phyloP scores from a whole-genome alignment of 2,888 invertebrate genomes.

The Alentia gelatinosa region DNA sequence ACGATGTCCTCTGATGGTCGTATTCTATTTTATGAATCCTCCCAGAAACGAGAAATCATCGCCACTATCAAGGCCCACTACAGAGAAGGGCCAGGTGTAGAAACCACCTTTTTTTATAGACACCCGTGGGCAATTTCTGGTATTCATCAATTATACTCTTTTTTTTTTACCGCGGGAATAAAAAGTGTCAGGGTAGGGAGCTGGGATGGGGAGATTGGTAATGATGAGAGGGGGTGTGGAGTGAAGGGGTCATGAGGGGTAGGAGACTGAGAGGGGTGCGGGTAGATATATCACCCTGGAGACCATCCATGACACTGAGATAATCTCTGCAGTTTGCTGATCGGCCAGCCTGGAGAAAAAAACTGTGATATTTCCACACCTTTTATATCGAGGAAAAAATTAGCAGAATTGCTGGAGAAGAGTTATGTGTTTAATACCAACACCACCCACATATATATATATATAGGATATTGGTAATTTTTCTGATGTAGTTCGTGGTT shows the following conservation, averaged over 20 bases:
- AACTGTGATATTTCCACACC: background rate
- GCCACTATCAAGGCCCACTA: no score
- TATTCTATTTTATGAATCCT: no score
- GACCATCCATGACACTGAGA: background rate
- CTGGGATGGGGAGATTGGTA: background rate
- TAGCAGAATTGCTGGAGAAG: no score
- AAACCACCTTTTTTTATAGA: background rate
- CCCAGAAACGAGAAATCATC: no score
- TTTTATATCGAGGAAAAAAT: no score
- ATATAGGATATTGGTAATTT: no score
- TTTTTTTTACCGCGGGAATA: background rate
- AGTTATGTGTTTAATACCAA: no score
- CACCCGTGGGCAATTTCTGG: background rate
- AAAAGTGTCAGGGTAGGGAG: background rate
- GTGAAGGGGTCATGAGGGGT: background rate
- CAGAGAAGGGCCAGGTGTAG: no score
- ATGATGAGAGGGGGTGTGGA: background rate
- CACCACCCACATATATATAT: no score
- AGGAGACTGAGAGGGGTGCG: background rate
- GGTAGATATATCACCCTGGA: background rate
- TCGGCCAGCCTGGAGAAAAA: background rate
- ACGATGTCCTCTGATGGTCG: no score
- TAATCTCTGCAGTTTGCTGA: background rate
- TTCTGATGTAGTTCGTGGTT: no score
- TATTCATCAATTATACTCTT: background rate